These are phyloP conservation scores for Rhinogobio ventralis DNA, from an alignment of 2,797 vertebrate species.

Conservation along the genomic window DNA sequence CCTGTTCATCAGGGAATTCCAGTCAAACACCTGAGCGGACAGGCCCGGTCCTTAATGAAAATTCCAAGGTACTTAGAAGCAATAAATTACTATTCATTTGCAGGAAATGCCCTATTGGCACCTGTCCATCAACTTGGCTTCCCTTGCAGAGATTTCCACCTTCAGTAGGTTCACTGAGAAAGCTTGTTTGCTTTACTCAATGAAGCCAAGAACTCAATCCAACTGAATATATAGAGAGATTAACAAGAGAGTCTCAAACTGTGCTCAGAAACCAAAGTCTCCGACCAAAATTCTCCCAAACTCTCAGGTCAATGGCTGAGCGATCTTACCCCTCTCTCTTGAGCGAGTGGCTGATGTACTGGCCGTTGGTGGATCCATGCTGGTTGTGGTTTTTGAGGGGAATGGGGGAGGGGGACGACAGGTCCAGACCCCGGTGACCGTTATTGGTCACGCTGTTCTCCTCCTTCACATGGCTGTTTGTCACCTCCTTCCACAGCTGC, in stretches of 20 bases:
- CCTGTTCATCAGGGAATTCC: too few species aligned
- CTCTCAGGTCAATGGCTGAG: too few species aligned
- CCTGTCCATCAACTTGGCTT: slow-evolving; percentile 67
- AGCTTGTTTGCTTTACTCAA: slow-evolving; percentile 64
- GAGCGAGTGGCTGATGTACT: slow-evolving; percentile 89
- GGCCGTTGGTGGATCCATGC: slow-evolving; percentile 93
- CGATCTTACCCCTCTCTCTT: slow-evolving; percentile 91
- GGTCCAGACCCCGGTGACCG: slow-evolving; percentile 94
- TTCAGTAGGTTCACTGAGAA: slow-evolving; percentile 62
- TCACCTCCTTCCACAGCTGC: slow-evolving; percentile 99
- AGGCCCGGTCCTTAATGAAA: slow-evolving; percentile 67
- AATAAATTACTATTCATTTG: slow-evolving; percentile 72
- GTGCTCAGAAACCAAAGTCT: background rate
- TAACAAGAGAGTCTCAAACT: slow-evolving; percentile 4
- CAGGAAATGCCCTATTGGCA: slow-evolving; percentile 67
- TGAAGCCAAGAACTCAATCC: slow-evolving; percentile 61
- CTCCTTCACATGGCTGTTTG: slow-evolving; percentile 88
- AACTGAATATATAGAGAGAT: slow-evolving; percentile 45
- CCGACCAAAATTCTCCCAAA: background rate
- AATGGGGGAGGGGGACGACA: slow-evolving; percentile 92
- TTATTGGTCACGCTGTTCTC: slow-evolving; percentile 84
- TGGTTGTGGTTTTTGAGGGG: slow-evolving; percentile 94
- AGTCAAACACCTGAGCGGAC: slow-evolving; percentile 38
- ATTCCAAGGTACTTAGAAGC: slow-evolving; percentile 70
- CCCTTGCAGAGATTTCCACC: slow-evolving; percentile 63